These are phyloP conservation scores for Xiphydria camelus DNA, from an alignment of 2,888 invertebrate species.

Conservation along the genomic window DNA sequence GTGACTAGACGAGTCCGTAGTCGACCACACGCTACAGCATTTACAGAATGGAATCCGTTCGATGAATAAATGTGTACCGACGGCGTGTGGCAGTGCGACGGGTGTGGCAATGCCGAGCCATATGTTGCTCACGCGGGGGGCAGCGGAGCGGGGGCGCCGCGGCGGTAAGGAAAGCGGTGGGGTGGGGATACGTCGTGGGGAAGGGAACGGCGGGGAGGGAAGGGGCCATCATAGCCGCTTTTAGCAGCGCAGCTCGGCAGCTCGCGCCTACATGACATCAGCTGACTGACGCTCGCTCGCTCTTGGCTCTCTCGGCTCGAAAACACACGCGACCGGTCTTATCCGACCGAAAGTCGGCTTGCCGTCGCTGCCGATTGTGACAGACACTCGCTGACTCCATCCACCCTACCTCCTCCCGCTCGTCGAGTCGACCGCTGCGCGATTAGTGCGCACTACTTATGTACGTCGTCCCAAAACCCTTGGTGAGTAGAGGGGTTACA, in stretches of 20 bases:
- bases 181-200: neutral
- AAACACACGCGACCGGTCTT: too few relatives aligned
- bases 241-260: constrained; percentile 19
- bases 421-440: too few relatives aligned
- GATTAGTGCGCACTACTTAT: too few relatives aligned
- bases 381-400: too few relatives aligned
- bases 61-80: constrained; percentile 29
- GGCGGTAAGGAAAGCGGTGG: neutral
- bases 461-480: too few relatives aligned
- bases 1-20: too few relatives aligned
- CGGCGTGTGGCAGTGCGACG: constrained; percentile 10
- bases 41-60: constrained; percentile 27
- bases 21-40: too few relatives aligned
- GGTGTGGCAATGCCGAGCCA: constrained; percentile 10
- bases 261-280: constrained; percentile 28
- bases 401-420: too few relatives aligned
- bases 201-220: constrained; percentile 4
- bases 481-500: too few relatives aligned
- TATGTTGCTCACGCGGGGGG: too few relatives aligned
- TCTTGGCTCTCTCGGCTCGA: constrained; percentile 20
- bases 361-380: too few relatives aligned
- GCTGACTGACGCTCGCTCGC: constrained; percentile 27
- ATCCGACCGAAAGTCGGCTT: too few relatives aligned
- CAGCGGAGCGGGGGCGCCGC: neutral
- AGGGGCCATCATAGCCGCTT: constrained; percentile 26